Percentiles rank a stretch among this genome's conserved stretches.
Conservation (phyloP, 2,113 vertebrate species). For the Nansenia antarctica region DNA sequence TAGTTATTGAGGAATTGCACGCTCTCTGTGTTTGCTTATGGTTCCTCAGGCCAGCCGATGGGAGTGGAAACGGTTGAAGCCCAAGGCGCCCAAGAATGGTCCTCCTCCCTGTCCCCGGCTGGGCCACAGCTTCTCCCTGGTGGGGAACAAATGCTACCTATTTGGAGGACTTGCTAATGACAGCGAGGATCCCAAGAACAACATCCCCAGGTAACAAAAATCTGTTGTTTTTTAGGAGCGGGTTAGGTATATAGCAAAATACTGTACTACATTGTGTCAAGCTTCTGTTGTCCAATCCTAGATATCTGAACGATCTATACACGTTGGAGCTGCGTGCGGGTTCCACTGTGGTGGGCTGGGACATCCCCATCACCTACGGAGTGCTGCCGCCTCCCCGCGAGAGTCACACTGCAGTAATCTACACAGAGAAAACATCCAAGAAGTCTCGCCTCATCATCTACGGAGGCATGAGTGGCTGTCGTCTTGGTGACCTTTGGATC, state of each 20-base stretch:
- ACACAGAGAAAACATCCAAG: slow-evolving; percentile 77
- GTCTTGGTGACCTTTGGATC: slow-evolving; percentile 87
- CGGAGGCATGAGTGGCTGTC: slow-evolving; percentile 88
- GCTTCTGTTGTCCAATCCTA: slow-evolving; percentile 24
- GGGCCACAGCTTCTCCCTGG: slow-evolving; percentile 88
- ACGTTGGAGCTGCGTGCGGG: slow-evolving; percentile 82
- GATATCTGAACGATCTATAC: slow-evolving; percentile 88
- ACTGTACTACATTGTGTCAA: slow-evolving; percentile 23
- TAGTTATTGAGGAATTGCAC: neutral
- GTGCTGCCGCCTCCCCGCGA: slow-evolving; percentile 83
- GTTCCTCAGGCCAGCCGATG: slow-evolving; percentile 79
- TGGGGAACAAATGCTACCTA: slow-evolving; percentile 89
- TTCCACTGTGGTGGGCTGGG: slow-evolving; percentile 83
- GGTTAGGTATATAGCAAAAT: no score
- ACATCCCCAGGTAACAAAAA: slow-evolving; percentile 81
- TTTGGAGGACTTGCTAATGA: slow-evolving; percentile 90
- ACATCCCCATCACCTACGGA: slow-evolving; percentile 83
- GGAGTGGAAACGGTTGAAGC: slow-evolving; percentile 85
- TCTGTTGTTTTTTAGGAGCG: no score
- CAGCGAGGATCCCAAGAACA: slow-evolving; percentile 89
- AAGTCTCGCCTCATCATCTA: slow-evolving; percentile 83
- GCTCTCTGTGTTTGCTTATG: neutral
- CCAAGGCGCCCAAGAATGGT: slow-evolving; percentile 81
- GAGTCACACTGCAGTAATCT: slow-evolving; percentile 86
- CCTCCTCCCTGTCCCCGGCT: slow-evolving; percentile 85